phyloP scores from a whole-genome alignment of 2,888 invertebrate genomes.

The Hylaea fasciaria region DNA sequence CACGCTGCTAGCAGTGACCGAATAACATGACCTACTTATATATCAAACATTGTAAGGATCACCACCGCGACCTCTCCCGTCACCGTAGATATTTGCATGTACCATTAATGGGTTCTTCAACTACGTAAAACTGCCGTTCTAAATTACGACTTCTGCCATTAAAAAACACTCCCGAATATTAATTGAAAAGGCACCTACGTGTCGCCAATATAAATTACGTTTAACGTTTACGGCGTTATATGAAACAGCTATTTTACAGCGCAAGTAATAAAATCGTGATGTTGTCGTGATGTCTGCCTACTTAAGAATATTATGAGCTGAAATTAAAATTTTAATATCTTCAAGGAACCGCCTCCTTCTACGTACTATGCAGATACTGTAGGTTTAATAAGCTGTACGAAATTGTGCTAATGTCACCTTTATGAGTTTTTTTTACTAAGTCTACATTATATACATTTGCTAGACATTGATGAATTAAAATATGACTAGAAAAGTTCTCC shows the following conservation, averaged over 20 bases:
- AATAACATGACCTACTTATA: no score
- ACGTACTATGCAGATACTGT: neutral
- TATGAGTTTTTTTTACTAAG: no score
- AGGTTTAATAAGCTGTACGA: no score
- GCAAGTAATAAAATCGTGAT: conserved; percentile 48
- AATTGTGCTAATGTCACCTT: no score
- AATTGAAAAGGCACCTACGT: conserved; percentile 37
- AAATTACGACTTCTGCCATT: conserved; percentile 11
- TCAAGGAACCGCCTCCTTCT: conserved; percentile 1
- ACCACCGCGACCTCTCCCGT: no score
- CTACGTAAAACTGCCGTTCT: neutral
- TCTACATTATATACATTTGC: no score
- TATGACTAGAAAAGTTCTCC: no score
- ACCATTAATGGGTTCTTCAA: no score
- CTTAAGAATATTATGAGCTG: conserved; percentile 47
- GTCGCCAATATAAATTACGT: conserved; percentile 41
- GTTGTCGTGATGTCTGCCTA: conserved; percentile 45
- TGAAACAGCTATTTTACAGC: conserved; percentile 49
- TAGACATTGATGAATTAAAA: no score
- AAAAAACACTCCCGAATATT: conserved; percentile 25
- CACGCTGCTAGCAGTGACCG: no score
- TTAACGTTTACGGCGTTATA: conserved; percentile 37
- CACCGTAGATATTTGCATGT: neutral
- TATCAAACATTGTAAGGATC: no score
- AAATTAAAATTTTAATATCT: conserved; percentile 54